These are phyloP conservation scores for Scotopteryx bipunctaria DNA, from an alignment of 2,888 invertebrate genomes.

Conservation along the genomic window DNA sequence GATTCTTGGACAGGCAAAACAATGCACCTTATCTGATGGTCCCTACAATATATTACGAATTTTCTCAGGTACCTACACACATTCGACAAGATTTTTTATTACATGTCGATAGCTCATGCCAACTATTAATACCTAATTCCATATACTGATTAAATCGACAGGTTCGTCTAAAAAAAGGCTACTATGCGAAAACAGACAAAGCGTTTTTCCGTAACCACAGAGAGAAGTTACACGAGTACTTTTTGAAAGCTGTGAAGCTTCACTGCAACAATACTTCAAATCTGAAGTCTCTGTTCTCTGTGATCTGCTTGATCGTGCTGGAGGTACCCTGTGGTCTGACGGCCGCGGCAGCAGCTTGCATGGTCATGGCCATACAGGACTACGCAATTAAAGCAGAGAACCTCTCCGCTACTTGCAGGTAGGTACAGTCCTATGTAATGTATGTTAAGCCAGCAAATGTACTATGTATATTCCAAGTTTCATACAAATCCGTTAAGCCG, in stretches of 20 bases:
- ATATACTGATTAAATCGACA: conserved; percentile 44
- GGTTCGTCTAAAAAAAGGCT: conserved; percentile 65
- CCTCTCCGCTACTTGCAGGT: conserved; percentile 58
- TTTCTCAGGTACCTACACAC: conserved; percentile 52
- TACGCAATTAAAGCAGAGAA: conserved; percentile 66
- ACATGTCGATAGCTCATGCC: too few species aligned
- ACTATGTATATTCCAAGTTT: too few species aligned
- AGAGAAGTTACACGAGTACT: conserved; percentile 69
- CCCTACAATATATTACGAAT: conserved; percentile 76
- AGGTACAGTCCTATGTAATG: conserved; percentile 45
- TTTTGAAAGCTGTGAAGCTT: conserved; percentile 62
- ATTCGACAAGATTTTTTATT: too few species aligned
- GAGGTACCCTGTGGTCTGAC: conserved; percentile 85
- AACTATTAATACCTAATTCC: neutral
- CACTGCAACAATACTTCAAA: conserved; percentile 75
- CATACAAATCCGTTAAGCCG: too few species aligned
- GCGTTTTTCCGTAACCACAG: conserved; percentile 76
- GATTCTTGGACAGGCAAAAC: conserved; percentile 80
- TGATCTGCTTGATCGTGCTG: conserved; percentile 79
- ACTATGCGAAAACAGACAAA: conserved; percentile 72
- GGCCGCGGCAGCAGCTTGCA: conserved; percentile 82
- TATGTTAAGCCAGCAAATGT: too few species aligned
- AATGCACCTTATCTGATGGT: conserved; percentile 74
- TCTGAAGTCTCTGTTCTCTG: conserved; percentile 79
- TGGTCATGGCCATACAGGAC: conserved; percentile 85